Conservation (phyloP, 2,888 invertebrate species). For the Pollenia labialis region DNA sequence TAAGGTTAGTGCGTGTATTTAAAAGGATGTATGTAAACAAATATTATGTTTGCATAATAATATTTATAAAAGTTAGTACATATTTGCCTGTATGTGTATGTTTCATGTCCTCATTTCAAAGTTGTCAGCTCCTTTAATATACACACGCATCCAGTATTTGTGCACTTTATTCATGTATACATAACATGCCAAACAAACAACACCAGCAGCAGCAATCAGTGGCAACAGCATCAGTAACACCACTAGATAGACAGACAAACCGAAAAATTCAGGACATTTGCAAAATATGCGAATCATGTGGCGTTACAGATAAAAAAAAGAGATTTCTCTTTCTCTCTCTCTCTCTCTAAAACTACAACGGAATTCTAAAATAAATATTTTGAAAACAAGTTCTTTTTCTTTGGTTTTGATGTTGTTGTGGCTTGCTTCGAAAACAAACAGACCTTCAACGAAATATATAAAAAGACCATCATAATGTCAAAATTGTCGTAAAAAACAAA, state of each 20-base stretch:
- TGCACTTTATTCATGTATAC: background rate
- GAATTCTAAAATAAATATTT: slow-evolving; percentile 1
- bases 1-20: background rate
- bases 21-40: background rate
- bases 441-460: background rate
- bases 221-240: too few relatives aligned
- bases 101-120: slow-evolving; percentile 10
- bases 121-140: slow-evolving; percentile 10
- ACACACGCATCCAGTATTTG: background rate
- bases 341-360: background rate
- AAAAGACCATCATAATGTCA: background rate
- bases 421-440: background rate
- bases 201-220: background rate
- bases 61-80: background rate
- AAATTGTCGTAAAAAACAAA: background rate
- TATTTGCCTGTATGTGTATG: background rate
- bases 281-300: background rate
- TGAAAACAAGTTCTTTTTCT: background rate
- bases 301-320: background rate
- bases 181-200: slow-evolving; percentile 10
- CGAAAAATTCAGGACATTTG: background rate
- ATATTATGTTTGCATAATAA: slow-evolving; percentile 10
- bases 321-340: too few relatives aligned
- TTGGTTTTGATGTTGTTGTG: background rate
- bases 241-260: background rate